Percentiles rank a stretch among this genome's conserved stretches.
Conservation (phyloP, 2,888 invertebrate genomes). For the Synanthedon myopaeformis region DNA sequence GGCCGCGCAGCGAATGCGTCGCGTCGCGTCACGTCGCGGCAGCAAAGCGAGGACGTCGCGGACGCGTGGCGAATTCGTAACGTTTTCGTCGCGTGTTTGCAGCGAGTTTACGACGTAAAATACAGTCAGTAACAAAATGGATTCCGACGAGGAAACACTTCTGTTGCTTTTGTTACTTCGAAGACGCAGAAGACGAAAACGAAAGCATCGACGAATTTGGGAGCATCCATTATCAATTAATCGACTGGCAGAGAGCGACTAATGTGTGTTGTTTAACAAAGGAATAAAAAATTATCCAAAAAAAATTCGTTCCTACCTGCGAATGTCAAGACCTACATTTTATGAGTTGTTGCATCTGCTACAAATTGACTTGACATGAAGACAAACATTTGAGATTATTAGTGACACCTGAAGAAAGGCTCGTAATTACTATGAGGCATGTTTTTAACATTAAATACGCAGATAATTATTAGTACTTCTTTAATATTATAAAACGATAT, state of each 20-base stretch:
- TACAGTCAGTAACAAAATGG: slow-evolving; percentile 1
- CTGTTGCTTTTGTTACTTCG: background rate
- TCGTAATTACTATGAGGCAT: background rate
- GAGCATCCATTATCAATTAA: background rate
- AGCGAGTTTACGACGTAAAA: background rate
- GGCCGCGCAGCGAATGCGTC: background rate
- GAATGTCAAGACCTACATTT: too few relatives aligned
- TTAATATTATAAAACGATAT: too few relatives aligned
- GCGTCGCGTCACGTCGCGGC: background rate
- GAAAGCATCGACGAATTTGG: slow-evolving; percentile 3
- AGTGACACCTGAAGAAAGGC: too few relatives aligned
- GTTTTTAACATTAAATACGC: background rate
- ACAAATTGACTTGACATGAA: too few relatives aligned
- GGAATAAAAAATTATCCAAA: too few relatives aligned
- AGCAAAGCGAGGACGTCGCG: background rate
- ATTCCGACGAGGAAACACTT: background rate
- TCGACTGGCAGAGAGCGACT: too few relatives aligned
- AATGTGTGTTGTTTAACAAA: too few relatives aligned
- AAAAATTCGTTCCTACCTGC: too few relatives aligned
- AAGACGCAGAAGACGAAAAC: slow-evolving; percentile 2
- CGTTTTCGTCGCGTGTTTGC: background rate
- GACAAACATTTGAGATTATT: too few relatives aligned
- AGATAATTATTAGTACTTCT: too few relatives aligned
- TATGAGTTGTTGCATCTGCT: too few relatives aligned
- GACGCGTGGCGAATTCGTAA: background rate